Percentiles rank a stretch among this genome's conserved stretches.
phyloP scores from a whole-genome alignment of 2,113 vertebrate genomes.

The Ammodytes marinus region DNA sequence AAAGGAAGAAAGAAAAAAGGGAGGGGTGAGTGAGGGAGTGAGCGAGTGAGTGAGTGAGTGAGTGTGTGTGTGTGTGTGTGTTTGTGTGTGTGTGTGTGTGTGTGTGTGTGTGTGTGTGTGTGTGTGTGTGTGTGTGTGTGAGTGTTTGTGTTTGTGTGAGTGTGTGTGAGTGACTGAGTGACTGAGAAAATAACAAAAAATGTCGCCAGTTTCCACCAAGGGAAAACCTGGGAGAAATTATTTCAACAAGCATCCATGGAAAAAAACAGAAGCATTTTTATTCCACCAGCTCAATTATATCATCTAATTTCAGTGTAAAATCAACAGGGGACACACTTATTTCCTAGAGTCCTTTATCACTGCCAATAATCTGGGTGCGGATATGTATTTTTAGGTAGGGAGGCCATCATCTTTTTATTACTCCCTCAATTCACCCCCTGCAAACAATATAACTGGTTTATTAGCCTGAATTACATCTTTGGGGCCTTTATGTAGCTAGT shows the following conservation, averaged over 20 bases:
- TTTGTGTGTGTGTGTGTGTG: too few relatives aligned
- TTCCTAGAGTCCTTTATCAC: slow-evolving; percentile 32
- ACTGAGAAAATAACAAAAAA: slow-evolving; percentile 2
- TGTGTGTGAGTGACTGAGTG: too few relatives aligned
- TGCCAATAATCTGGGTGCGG: slow-evolving; percentile 46
- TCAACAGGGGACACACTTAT: slow-evolving; percentile 23
- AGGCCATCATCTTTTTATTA: slow-evolving; percentile 25
- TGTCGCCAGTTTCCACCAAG: slow-evolving; percentile 67
- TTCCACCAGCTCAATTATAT: slow-evolving; percentile 30
- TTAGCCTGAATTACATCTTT: slow-evolving; percentile 31
- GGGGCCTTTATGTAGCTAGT: not conserved
- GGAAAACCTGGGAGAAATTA: slow-evolving; percentile 65
- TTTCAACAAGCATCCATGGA: slow-evolving; percentile 41
- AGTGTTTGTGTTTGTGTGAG: too few relatives aligned
- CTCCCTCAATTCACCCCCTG: slow-evolving; percentile 37
- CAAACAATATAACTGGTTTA: slow-evolving; percentile 54
- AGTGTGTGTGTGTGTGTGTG: too few relatives aligned
- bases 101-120: too few relatives aligned
- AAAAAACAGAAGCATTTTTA: slow-evolving; percentile 45
- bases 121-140: too few relatives aligned
- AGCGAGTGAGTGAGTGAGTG: too few relatives aligned
- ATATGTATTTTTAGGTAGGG: slow-evolving; percentile 47
- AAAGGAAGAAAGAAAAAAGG: slow-evolving; percentile 46
- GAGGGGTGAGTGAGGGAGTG: not conserved
- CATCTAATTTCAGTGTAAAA: slow-evolving; percentile 38